Percentiles rank a stretch among this genome's conserved stretches.
Evolutionary conservation across 1,140 invertebrate genomes (phyloP).

Genomic region (Argopecten irradians): DNA sequence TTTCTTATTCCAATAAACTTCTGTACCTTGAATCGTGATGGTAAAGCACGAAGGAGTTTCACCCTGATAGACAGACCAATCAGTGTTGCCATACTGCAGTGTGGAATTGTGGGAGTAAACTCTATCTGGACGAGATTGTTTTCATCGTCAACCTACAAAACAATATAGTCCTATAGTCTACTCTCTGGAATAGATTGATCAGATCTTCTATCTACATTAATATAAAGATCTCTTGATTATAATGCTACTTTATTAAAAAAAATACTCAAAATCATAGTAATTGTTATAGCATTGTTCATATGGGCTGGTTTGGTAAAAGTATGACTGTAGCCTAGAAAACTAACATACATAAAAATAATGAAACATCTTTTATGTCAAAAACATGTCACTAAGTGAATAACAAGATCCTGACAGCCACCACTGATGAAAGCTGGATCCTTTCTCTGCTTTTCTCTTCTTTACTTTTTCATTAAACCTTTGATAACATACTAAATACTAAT

Average conservation of each 20-base stretch:
- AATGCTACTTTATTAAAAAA: neutral
- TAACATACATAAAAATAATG: no score
- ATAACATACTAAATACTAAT: no score
- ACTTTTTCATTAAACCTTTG: no score
- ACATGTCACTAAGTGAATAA: no score
- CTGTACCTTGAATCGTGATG: conserved; percentile 81
- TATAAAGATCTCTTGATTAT: neutral
- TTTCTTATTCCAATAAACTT: no score
- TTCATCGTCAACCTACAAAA: conserved; percentile 76
- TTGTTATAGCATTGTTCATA: neutral
- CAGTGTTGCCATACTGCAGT: conserved; percentile 99
- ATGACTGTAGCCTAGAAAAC: no score
- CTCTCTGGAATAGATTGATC: neutral
- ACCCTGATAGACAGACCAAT: conserved; percentile 87
- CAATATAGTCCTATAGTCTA: no score
- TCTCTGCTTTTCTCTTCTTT: no score
- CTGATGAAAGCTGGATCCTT: no score
- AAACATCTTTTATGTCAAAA: no score
- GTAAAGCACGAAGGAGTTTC: conserved; percentile 91
- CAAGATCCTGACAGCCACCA: no score
- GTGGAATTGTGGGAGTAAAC: conserved; percentile 99
- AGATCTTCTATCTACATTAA: neutral
- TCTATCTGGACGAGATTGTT: conserved; percentile 83
- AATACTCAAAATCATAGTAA: neutral
- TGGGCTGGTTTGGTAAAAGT: no score